Evolutionary conservation across 2,888 invertebrate genomes (phyloP), one percentile per base, ranked within the genome.

Genomic region (Aporophyla nigra): DNA sequence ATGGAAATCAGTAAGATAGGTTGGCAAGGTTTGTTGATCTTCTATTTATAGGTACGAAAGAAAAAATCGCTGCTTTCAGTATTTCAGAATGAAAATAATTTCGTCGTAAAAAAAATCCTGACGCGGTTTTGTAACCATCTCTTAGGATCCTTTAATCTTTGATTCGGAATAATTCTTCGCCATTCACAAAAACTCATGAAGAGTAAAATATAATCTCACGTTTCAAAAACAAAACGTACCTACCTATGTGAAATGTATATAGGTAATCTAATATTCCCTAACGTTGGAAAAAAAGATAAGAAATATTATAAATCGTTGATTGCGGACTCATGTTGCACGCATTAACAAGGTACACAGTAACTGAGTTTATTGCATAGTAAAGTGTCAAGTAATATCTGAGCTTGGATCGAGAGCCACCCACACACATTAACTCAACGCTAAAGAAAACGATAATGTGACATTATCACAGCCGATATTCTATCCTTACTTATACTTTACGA

Each of bases 311-410:
- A 83, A 82, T 69, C 16, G 58, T 66, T 84, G 71, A 82, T 76
- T 71, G 53, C 27, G 10, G 71, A 71, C 62, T 70, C 71, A 43
- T 82, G 61, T 74, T 65, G 10, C 69, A 61, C 56, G 58, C 68
- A 84, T 71, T 62, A 73, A n/a, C 71, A 68, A 51, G 21, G 51
- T 49, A 84, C 56, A 61, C 19, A 80, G 14, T 84, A 40, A 61
- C 67, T 59, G 7, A 49, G 72, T 79, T 70, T 59, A 71, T 65
- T 19, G 49, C 33, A 46, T 27, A 69, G 33, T 68, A 54, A 76
- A 69, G 63, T 71, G 61, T 63, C 12, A 71, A 70, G 33, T 67
- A 14, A 74, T 71, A 62, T 33, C 58, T 27, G 19, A 71, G 49
- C 27, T 65, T 72, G 40, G 54, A 65, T 76, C 46, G 49, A 54